Conservation (phyloP, 2,113 vertebrate species). For the Craseonycteris thonglongyai region DNA sequence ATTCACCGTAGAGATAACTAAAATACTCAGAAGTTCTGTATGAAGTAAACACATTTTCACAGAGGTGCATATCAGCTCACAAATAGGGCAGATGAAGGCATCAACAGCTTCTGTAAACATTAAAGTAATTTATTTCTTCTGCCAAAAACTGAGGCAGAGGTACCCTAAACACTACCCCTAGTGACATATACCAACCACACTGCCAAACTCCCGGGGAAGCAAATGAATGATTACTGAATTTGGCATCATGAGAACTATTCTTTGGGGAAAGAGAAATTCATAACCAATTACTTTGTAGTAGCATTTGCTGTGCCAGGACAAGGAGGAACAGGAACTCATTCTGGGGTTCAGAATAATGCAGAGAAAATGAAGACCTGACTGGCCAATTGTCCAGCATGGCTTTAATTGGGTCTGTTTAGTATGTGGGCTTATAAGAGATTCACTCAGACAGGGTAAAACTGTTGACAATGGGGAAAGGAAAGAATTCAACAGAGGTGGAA, state of each 20-base stretch:
- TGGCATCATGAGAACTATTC: conserved; percentile 48
- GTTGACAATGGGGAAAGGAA: background rate
- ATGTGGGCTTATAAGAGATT: background rate
- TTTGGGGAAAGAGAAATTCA: conserved; percentile 60
- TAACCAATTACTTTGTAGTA: conserved; percentile 17
- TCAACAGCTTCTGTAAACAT: background rate
- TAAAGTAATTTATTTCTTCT: conserved; percentile 23
- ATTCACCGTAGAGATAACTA: background rate
- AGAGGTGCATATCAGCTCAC: background rate
- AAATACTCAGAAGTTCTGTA: background rate
- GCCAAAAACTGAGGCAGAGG: conserved; percentile 30
- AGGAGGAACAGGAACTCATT: background rate
- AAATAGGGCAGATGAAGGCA: background rate
- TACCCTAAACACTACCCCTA: background rate
- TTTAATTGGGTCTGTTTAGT: background rate
- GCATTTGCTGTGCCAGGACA: background rate
- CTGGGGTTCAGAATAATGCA: background rate
- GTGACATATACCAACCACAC: background rate
- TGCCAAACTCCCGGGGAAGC: conserved; percentile 37
- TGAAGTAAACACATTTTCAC: background rate
- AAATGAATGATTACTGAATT: conserved; percentile 54
- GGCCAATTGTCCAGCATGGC: background rate
- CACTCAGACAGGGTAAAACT: background rate
- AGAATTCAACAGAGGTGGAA: background rate
- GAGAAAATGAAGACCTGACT: background rate